A percentile compares a stretch with the other conserved stretches of the same genome.
These are phyloP conservation scores for Brotula barbata DNA, from an alignment of 2,797 vertebrate species.

Conservation along the genomic window DNA sequence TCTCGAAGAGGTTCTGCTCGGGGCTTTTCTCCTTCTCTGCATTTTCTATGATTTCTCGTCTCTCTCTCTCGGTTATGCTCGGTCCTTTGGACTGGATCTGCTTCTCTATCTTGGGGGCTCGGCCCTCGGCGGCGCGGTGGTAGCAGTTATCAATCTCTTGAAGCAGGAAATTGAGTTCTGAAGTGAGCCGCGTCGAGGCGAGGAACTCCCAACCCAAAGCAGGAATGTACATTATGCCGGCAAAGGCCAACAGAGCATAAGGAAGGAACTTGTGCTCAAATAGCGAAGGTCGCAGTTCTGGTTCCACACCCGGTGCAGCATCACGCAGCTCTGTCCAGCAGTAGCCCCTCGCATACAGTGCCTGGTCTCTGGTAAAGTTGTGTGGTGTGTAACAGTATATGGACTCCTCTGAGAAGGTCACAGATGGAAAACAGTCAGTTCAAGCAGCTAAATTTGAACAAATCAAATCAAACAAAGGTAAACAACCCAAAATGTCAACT, in stretches of 20 bases:
- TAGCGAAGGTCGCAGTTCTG: conserved; percentile 90
- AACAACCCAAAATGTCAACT: conserved; percentile 4
- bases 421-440: conserved; percentile 23
- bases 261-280: conserved; percentile 99
- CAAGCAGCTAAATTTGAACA: not conserved
- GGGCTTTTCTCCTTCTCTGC: conserved; percentile 99
- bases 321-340: conserved; percentile 99
- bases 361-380: conserved; percentile 99
- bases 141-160: conserved; percentile 99
- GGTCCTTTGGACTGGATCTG: conserved; percentile 99
- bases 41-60: conserved; percentile 97
- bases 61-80: conserved; percentile 92
- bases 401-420: conserved; percentile 88
- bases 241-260: conserved; percentile 96
- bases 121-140: conserved; percentile 95
- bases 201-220: conserved; percentile 97
- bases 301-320: conserved; percentile 88
- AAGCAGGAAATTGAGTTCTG: conserved; percentile 98
- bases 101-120: conserved; percentile 99
- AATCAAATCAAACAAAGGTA: not conserved
- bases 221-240: conserved; percentile 98
- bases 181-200: conserved; percentile 96
- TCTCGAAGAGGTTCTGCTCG: conserved; percentile 98
- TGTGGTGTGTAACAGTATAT: conserved; percentile 99
- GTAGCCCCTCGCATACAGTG: conserved; percentile 97